A percentile compares a stretch with the other conserved stretches of the same genome.
phyloP scores from a whole-genome alignment of 2,888 invertebrate species.

The Tanaodytes sp. region DNA sequence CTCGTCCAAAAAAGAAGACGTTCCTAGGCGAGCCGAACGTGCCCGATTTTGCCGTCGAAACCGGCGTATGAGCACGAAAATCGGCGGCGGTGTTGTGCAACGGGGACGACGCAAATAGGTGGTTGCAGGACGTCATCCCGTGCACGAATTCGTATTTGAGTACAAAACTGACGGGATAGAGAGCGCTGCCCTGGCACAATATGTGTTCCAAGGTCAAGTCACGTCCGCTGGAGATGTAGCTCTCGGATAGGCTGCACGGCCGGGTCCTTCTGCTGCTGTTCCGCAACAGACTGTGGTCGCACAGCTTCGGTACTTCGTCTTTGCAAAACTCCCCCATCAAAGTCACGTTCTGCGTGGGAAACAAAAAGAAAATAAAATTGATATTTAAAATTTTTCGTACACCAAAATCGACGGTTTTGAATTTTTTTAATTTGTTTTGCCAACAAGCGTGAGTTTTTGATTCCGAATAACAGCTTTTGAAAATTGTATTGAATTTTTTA shows the following conservation, averaged over 20 bases:
- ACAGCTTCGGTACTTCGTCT: slow-evolving; percentile 82
- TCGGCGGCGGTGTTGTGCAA: slow-evolving; percentile 44
- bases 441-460: too few relatives aligned
- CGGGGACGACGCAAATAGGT: slow-evolving; percentile 67
- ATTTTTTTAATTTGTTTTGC: too few relatives aligned
- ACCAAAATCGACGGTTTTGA: too few relatives aligned
- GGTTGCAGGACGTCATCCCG: slow-evolving; percentile 69
- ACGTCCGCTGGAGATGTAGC: slow-evolving; percentile 84
- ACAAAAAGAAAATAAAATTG: background rate
- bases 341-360: slow-evolving; percentile 62
- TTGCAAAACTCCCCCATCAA: slow-evolving; percentile 85
- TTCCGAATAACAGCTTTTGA: slow-evolving; percentile 32
- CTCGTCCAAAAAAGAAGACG: slow-evolving; percentile 87
- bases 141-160: slow-evolving; percentile 89
- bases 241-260: slow-evolving; percentile 81
- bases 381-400: background rate
- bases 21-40: slow-evolving; percentile 84
- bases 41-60: slow-evolving; percentile 70
- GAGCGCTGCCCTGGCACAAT: slow-evolving; percentile 83
- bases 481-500: slow-evolving; percentile 32
- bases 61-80: slow-evolving; percentile 34
- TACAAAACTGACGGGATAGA: slow-evolving; percentile 84
- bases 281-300: slow-evolving; percentile 82
- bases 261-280: slow-evolving; percentile 82
- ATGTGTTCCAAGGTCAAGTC: slow-evolving; percentile 85